A percentile compares a stretch with the other conserved stretches of the same genome.
Conservation (phyloP, 2,888 invertebrate genomes). For the Melangyna quadrimaculata region DNA sequence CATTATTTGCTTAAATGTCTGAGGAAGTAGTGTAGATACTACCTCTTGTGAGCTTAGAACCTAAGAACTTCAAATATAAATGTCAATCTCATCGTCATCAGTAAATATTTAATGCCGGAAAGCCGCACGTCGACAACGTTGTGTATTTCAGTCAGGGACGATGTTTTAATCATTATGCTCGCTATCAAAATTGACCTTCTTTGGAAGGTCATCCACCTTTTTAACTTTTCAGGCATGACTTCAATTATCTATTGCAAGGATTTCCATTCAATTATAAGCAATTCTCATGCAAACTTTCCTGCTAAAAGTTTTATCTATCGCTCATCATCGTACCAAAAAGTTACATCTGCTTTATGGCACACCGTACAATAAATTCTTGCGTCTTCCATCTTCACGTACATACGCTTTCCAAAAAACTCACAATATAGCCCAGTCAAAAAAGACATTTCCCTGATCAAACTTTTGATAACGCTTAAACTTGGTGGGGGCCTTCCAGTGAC, state of each 20-base stretch:
- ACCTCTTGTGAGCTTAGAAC: constrained; percentile 16
- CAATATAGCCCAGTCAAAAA: no score
- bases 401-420: background rate
- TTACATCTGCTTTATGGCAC: background rate
- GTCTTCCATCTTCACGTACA: background rate
- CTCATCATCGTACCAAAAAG: background rate
- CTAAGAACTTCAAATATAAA: background rate
- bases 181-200: background rate
- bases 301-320: constrained; percentile 20
- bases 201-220: background rate
- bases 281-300: constrained; percentile 23
- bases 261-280: constrained; percentile 50
- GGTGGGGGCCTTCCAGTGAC: no score
- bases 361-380: constrained; percentile 8
- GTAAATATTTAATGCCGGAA: background rate
- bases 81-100: background rate
- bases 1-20: constrained; percentile 33
- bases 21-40: background rate
- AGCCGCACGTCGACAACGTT: background rate
- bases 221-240: constrained; percentile 23
- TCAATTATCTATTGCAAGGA: constrained; percentile 22
- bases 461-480: no score
- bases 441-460: no score
- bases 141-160: background rate
- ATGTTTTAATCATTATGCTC: background rate